Evolutionary conservation across 2,113 vertebrate genomes (phyloP).

Genomic region (Megalops atlanticus): DNA sequence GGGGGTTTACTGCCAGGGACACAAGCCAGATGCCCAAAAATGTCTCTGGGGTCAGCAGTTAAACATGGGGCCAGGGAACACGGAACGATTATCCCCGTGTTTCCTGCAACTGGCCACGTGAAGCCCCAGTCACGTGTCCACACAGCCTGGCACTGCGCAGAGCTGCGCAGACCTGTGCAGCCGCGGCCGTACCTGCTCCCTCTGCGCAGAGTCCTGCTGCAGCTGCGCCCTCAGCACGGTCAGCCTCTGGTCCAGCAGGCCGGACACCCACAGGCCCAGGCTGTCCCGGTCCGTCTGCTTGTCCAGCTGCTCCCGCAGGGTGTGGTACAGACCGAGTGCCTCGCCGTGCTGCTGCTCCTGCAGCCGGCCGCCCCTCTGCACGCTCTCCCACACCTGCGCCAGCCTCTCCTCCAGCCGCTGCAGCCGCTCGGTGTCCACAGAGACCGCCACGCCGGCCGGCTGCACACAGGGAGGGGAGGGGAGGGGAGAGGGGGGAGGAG

Average conservation of each 20-base stretch:
- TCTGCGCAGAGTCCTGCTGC: conserved; percentile 42
- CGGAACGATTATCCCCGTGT: not conserved
- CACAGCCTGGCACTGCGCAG: not conserved
- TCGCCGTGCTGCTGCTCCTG: conserved; percentile 64
- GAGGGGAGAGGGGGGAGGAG: conserved; percentile 42
- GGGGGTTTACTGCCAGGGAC: too few relatives aligned
- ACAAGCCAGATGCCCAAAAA: too few relatives aligned
- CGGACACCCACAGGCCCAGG: conserved; percentile 68
- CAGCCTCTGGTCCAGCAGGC: conserved; percentile 66
- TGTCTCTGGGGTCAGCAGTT: not conserved
- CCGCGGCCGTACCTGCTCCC: conserved; percentile 49
- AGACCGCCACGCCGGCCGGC: conserved; percentile 38
- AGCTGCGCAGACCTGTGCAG: not conserved
- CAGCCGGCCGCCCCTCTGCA: conserved; percentile 60
- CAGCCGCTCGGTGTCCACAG: conserved; percentile 62
- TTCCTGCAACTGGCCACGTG: not conserved
- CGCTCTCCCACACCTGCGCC: conserved; percentile 68
- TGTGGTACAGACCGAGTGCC: conserved; percentile 65
- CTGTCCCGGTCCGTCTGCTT: conserved; percentile 68
- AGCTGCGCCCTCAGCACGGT: conserved; percentile 57
- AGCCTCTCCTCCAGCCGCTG: conserved; percentile 73
- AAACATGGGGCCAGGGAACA: not conserved
- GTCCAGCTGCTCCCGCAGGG: conserved; percentile 73
- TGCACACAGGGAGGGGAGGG: not conserved
- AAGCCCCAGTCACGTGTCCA: not conserved